A percentile compares a stretch with the other conserved stretches of the same genome.
These are phyloP conservation scores for Dendrocincla tyrannina DNA, from an alignment of 2,797 vertebrate genomes.

Conservation along the genomic window DNA sequence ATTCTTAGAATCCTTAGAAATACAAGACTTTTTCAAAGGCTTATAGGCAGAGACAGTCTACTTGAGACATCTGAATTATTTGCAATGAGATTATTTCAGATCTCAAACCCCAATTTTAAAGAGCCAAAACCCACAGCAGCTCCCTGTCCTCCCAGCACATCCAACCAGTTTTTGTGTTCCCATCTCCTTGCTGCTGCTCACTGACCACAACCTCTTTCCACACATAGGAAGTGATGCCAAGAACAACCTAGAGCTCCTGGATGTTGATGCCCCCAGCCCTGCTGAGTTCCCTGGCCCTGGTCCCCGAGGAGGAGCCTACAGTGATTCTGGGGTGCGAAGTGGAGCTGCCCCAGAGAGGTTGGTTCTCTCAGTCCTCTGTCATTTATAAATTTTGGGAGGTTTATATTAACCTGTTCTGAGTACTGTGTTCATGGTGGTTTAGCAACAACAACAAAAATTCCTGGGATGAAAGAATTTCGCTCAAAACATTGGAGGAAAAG, in stretches of 20 bases:
- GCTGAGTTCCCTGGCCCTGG: too few species aligned
- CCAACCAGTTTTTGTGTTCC: fast-evolving
- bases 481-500: background rate
- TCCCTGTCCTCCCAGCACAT: fast-evolving
- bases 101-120: fast-evolving
- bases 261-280: fast-evolving
- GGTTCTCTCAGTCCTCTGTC: background rate
- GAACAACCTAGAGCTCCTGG: background rate
- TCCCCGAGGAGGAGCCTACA: background rate
- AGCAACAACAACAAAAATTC: background rate
- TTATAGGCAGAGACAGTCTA: fast-evolving
- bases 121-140: background rate
- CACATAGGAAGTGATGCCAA: fast-evolving
- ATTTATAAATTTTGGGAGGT: fast-evolving
- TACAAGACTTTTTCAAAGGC: fast-evolving
- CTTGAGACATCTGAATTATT: background rate
- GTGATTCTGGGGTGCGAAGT: fast-evolving
- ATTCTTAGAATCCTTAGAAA: background rate
- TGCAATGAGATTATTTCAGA: background rate
- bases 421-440: background rate
- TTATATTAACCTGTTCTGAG: fast-evolving
- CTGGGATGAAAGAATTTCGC: background rate
- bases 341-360: slow-evolving; percentile 8
- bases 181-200: fast-evolving
- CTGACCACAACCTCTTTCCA: background rate